These are phyloP conservation scores for Ranitomeya variabilis DNA, from an alignment of 2,113 vertebrate species.

Conservation along the genomic window DNA sequence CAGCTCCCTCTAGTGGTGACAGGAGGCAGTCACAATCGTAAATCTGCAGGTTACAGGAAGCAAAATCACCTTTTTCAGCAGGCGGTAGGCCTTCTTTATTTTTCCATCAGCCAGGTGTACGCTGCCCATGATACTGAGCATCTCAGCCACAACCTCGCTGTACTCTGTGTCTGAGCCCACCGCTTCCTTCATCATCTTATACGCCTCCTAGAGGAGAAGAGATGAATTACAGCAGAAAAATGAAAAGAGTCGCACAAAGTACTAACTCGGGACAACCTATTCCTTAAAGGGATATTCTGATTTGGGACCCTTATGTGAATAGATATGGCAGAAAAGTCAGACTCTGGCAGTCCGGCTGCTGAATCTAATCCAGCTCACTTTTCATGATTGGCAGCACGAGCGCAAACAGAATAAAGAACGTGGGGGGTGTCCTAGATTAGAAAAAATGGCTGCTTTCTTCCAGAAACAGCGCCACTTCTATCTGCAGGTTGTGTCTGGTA, in stretches of 20 bases:
- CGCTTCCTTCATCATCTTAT: slow-evolving; percentile 59
- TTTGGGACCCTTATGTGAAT: too few relatives aligned
- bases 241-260: not conserved
- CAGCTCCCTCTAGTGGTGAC: too few relatives aligned
- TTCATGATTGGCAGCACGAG: too few relatives aligned
- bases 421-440: too few relatives aligned
- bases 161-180: slow-evolving; percentile 58
- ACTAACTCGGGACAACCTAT: not conserved
- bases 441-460: too few relatives aligned
- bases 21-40: not conserved
- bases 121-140: slow-evolving; percentile 63
- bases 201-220: slow-evolving; percentile 61
- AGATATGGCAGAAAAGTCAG: not conserved
- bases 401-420: too few relatives aligned
- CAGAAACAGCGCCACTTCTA: too few relatives aligned
- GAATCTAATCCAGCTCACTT: too few relatives aligned
- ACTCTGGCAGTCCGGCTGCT: not conserved
- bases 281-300: not conserved
- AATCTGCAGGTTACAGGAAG: not conserved
- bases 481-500: too few relatives aligned
- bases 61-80: slow-evolving; percentile 64
- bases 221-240: not conserved
- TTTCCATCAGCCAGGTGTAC: slow-evolving; percentile 64
- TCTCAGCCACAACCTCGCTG: slow-evolving; percentile 62
- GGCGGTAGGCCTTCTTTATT: slow-evolving; percentile 57